Base-by-base conservation (phyloP, 2,797 vertebrate genomes). In the Phrynocephalus guinanensis region DNA sequence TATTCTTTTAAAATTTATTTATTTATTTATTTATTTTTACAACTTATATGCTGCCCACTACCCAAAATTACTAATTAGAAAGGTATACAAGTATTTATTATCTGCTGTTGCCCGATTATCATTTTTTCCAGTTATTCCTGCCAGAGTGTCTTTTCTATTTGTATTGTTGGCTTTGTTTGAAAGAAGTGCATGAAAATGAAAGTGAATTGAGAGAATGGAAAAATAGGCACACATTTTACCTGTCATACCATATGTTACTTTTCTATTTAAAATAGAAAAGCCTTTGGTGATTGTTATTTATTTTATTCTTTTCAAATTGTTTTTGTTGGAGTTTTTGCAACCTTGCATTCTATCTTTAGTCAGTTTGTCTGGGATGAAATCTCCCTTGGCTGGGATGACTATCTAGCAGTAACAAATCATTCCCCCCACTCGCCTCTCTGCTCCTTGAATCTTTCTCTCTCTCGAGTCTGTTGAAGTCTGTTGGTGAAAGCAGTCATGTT, bases 271-370 rank as follows among this genome's bases (percentile, higher is more conserved):
- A 60, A 63, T 18, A 28, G 30, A 56, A 24, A 10, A 1, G 22
- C 3, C 56, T 70, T 3, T 33, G 26, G 20, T 16, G 11, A 30
- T 72, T 52, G 7, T 30, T 79, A 20, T 50, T 33, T 79, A 30
- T 50, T 66, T 60, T 73, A 33, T 86, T 28, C 68, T 73, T 82
- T 82, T 48, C 38, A 81, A 52, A 80, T 66, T 66, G 9, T 76
- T 75, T 52, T 28, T 38, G 52, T 56, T 56, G 52, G 52, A 56
- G 52, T 56, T 56, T 56, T 56, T 56, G 52, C 52, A 56, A 56
- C 52, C 52, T 56, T 56, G 52, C 52, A 56, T 13, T 10, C 13
- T 56, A 13, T 13, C 52, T 56, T 56, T 56, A 56, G 52, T 56
- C 9, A 56, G 52, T 56, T 56, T 13, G 52, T 56, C 9, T 56